Evolutionary conservation across 2,113 vertebrate species (phyloP), one percentile per base, ranked within the genome.

Genomic region (Melanerpes formicivorus): DNA sequence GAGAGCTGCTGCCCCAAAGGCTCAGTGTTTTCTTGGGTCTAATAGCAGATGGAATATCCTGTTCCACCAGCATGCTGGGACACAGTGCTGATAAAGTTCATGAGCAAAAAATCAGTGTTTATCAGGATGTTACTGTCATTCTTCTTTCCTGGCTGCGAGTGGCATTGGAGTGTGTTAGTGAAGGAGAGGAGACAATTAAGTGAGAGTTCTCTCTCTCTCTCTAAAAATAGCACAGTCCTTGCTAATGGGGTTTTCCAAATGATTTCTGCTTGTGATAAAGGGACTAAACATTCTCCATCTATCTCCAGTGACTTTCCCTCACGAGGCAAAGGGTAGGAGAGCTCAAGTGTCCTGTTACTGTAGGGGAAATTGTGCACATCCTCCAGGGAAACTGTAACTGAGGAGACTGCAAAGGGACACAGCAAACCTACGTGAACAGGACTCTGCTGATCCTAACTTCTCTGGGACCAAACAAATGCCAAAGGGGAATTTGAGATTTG

Each of bases 301-400:
- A 22, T 78, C 76, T 90, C 37, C 2, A 10, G 40, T 72, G 54
- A 52, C 54, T 84, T 81, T 79, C 8, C 44, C 50, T 87, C 0
- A 0, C 9, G 44, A 90, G 54, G 50, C 44, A 75, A 29, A 87
- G 71, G 40, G 13, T 8, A 46, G 34, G 63, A 81, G 65, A 87
- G 77, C 0, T 26, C 42, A 7, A 6, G 4, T 5, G 32, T 85
- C 1, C 0, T 18, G 34, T 83, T 86, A 67, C 73, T 58, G 83
- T 63, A 56, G 72, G 64, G 95, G 92, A 90, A 93, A 79, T 75
- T 18, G 79, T 82, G 87, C 66, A 25, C 67, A 50, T 93, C 80
- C 83, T 90, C 44, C 64, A 48, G 83, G 69, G 74, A 72, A 80
- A 50, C 54, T 80, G 88, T 81, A 72, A 86, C 19, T 60, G 75